phyloP scores from a whole-genome alignment of 2,113 vertebrate genomes.

The Phaetusa simplex region DNA sequence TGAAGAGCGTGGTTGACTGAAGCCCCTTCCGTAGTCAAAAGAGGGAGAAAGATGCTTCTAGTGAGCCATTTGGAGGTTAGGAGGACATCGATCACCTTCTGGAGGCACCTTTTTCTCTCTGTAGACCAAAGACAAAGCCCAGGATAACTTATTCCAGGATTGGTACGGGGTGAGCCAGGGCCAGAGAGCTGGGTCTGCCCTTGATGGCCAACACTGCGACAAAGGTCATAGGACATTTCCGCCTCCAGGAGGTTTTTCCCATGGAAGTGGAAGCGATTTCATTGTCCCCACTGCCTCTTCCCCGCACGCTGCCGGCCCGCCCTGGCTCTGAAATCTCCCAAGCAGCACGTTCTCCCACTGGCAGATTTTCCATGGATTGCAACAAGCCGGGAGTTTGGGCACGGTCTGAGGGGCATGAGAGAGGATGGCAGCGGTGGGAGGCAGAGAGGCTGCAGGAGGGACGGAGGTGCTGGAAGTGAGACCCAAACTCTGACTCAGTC shows the following conservation, averaged over 20 bases:
- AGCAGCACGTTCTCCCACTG: neutral
- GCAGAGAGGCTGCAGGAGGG: neutral
- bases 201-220: rapidly evolving
- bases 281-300: neutral
- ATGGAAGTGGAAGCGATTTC: neutral
- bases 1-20: neutral
- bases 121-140: neutral
- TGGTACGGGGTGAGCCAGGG: neutral
- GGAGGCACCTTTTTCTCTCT: neutral
- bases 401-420: neutral
- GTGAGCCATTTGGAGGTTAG: rapidly evolving
- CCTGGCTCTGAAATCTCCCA: neutral
- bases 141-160: neutral
- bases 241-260: neutral
- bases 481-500: neutral
- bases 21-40: neutral
- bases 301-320: neutral
- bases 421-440: neutral
- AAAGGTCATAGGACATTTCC: neutral
- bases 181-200: neutral
- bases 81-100: neutral
- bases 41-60: neutral
- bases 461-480: neutral
- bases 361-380: neutral
- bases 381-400: neutral